Percentiles rank a stretch among this genome's conserved stretches.
These are phyloP conservation scores for Bhutanitis thaidina DNA, from an alignment of 2,888 invertebrate genomes.

Conservation along the genomic window DNA sequence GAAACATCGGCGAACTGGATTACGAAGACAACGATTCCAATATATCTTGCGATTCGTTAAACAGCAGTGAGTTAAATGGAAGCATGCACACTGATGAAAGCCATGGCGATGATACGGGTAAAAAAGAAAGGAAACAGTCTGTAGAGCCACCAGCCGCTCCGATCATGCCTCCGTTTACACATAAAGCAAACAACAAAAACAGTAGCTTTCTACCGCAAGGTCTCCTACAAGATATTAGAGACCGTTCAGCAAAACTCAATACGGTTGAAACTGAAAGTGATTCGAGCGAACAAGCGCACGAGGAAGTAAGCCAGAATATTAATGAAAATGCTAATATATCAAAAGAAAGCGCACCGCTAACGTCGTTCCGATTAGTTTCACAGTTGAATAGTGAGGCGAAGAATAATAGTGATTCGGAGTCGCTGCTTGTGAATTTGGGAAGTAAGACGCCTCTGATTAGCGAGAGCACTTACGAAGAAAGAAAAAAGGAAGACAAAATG, in stretches of 20 bases:
- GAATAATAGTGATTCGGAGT: constrained; percentile 47
- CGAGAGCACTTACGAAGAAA: constrained; percentile 85
- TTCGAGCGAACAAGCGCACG: constrained; percentile 44
- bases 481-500: constrained; percentile 74
- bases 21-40: constrained; percentile 88
- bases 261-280: constrained; percentile 69
- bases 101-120: constrained; percentile 56
- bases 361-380: constrained; percentile 76
- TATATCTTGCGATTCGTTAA: constrained; percentile 90
- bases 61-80: constrained; percentile 83
- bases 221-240: constrained; percentile 84
- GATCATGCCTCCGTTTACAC: constrained; percentile 43
- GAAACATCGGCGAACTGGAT: constrained; percentile 83
- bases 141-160: constrained; percentile 54
- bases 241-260: constrained; percentile 79
- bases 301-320: constrained; percentile 66
- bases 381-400: constrained; percentile 63
- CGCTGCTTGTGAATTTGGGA: constrained; percentile 31
- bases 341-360: constrained; percentile 73
- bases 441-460: constrained; percentile 75
- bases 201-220: constrained; percentile 82
- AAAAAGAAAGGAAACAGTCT: constrained; percentile 61
- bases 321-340: constrained; percentile 69
- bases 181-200: constrained; percentile 60
- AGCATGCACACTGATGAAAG: constrained; percentile 74